These are phyloP conservation scores for Plemyria rubiginata DNA, from an alignment of 2,888 invertebrate species.

Conservation along the genomic window DNA sequence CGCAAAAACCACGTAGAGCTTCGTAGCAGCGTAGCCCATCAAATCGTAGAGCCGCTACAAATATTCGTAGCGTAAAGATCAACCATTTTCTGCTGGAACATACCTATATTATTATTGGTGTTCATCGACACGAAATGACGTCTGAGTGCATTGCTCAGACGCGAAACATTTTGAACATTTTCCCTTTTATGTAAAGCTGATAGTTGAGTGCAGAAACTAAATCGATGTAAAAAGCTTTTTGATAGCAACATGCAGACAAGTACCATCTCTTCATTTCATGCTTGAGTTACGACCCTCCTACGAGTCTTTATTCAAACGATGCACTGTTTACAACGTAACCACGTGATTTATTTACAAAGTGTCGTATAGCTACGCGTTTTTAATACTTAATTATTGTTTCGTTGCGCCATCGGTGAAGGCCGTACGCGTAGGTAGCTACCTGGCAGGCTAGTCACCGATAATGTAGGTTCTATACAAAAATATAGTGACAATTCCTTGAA, in stretches of 20 bases:
- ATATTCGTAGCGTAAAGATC: slow-evolving; percentile 45
- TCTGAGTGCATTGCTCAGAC: slow-evolving; percentile 31
- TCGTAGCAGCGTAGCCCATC: slow-evolving; percentile 32
- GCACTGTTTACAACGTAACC: slow-evolving; percentile 22
- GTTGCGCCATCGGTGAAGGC: slow-evolving; percentile 36
- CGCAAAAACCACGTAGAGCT: slow-evolving; percentile 38
- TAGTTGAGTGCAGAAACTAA: slow-evolving; percentile 32
- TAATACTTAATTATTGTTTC: slow-evolving; percentile 28
- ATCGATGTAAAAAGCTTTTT: slow-evolving; percentile 38
- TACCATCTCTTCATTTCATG: slow-evolving; percentile 27
- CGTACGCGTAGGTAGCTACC: slow-evolving; percentile 30
- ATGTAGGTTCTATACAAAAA: slow-evolving; percentile 62
- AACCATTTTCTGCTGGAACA: slow-evolving; percentile 41
- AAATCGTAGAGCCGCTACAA: slow-evolving; percentile 48
- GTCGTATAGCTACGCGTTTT: slow-evolving; percentile 11
- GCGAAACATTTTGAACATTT: slow-evolving; percentile 25
- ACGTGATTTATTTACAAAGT: slow-evolving; percentile 27
- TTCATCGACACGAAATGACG: slow-evolving; percentile 42
- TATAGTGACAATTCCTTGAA: slow-evolving; percentile 80
- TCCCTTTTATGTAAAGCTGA: slow-evolving; percentile 27
- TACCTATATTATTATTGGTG: slow-evolving; percentile 47
- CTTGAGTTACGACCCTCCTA: slow-evolving; percentile 30
- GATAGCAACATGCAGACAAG: slow-evolving; percentile 32
- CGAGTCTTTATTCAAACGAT: slow-evolving; percentile 28
- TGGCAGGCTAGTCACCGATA: slow-evolving; percentile 37